Evolutionary conservation across 35 echinoderm and acorn worm species (phyloP).

Genomic region (Heliocidaris erythrogramma): DNA sequence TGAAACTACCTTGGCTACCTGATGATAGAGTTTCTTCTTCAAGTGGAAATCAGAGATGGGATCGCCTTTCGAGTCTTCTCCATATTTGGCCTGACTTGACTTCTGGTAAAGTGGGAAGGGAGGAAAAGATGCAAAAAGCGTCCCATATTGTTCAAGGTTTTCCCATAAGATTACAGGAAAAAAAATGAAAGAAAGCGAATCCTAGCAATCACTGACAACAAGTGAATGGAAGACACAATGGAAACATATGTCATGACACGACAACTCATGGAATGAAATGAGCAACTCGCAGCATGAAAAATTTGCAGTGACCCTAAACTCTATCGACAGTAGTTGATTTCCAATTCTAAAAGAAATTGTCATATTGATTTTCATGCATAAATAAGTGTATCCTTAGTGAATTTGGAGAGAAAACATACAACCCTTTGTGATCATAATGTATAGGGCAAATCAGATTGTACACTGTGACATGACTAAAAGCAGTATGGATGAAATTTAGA

Average conservation of each 20-base stretch:
- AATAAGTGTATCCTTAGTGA: neutral
- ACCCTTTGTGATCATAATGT: neutral
- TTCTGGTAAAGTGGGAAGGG: constrained; percentile 47
- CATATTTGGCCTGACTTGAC: constrained; percentile 68
- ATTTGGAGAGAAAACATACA: neutral
- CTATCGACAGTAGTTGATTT: neutral
- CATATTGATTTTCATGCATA: neutral
- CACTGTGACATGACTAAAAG: neutral
- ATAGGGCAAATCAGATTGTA: neutral
- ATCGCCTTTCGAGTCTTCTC: constrained; percentile 68
- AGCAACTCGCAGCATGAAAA: neutral
- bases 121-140: constrained; percentile 1
- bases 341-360: neutral
- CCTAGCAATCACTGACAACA: constrained; percentile 15
- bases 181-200: neutral
- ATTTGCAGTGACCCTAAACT: neutral
- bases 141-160: neutral
- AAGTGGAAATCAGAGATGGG: constrained; percentile 63
- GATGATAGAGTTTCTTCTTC: constrained; percentile 91
- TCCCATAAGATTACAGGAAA: neutral
- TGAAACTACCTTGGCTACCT: constrained; percentile 48
- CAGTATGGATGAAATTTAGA: neutral
- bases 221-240: neutral
- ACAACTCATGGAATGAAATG: neutral
- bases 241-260: neutral